Evolutionary conservation across 2,888 invertebrate species (phyloP), one percentile per base, ranked within the genome.

Genomic region (Acleris sparsana): DNA sequence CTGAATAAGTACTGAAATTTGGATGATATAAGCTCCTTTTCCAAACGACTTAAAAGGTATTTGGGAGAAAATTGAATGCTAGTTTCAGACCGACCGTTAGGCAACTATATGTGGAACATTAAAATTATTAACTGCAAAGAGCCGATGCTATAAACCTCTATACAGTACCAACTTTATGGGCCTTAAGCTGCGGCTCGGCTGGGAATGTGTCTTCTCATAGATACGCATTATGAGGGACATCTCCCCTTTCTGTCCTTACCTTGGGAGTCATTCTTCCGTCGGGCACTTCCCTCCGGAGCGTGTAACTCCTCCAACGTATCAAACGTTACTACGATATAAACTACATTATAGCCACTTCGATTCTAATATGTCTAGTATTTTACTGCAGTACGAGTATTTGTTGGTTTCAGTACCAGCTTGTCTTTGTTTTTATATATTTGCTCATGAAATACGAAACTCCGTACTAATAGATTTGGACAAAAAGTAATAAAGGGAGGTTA

Each of bases 181-280:
- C 51, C 49, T 29, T 62, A 48, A 68, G 53, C 66, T 57, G 59
- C 63, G 55, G 53, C 67, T 58, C 55, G 62, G 51, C 58, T 70
- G 70, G 70, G 65, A 63, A 69, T 62, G 62, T 71, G 68, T 46
- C 57, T 68, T 69, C 62, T 62, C 64, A 53, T 69, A 57, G 62
- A 67, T 64, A 69, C 58, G 53, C 67, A 62, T 67, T 72, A 69
- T 65, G 69, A 72, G 72, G 69, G 71, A 71, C 68, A 63, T 67
- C 67, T 70, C 67, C 71, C 72, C 76, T 73, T 78, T 82, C 81
- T 46, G 65, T 33, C 79, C 77, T 80, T 82, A 71, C 78, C 84
- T 78, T 77, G 85, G 86, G 85, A 86, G 75, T 80, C 77, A 83
- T 88, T 83, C 82, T 80, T 83, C 81, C 77, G 73, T 67, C 69